These are phyloP conservation scores for Isaurus tuberculatus DNA, from an alignment of 92 coral and sea anemone genomes.

Conservation along the genomic window DNA sequence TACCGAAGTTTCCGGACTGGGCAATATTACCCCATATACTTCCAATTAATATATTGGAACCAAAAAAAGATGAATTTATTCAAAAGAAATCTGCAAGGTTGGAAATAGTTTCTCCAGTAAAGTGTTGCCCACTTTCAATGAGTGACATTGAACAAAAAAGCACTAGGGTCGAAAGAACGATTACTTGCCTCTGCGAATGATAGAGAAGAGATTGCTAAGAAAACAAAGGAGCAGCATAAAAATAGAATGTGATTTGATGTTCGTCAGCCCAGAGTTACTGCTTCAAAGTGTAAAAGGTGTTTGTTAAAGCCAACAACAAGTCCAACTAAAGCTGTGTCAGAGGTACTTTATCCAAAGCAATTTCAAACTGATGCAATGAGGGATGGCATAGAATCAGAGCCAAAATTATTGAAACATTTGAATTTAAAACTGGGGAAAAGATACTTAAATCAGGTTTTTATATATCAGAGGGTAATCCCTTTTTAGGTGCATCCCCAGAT, in stretches of 20 bases:
- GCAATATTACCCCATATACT: slow-evolving; percentile 4
- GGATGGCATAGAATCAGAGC: slow-evolving; percentile 34
- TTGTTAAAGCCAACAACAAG: slow-evolving; percentile 47
- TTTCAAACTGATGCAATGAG: slow-evolving; percentile 34
- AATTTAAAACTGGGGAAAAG: slow-evolving; percentile 44
- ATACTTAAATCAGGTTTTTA: slow-evolving; percentile 34
- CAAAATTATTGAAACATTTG: slow-evolving; percentile 38
- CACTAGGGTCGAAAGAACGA: neutral
- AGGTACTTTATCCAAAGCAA: slow-evolving; percentile 18
- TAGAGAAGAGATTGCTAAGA: slow-evolving; percentile 17
- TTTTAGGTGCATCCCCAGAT: slow-evolving; percentile 47
- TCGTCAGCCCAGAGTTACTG: slow-evolving; percentile 19
- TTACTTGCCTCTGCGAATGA: slow-evolving; percentile 13
- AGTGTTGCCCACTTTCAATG: slow-evolving; percentile 21
- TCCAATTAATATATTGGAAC: neutral
- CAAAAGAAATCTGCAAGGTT: neutral
- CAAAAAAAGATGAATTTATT: neutral
- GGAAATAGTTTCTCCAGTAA: slow-evolving; percentile 43
- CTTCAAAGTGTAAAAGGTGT: slow-evolving; percentile 37
- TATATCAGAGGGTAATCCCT: slow-evolving; percentile 47
- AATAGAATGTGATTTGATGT: slow-evolving; percentile 28
- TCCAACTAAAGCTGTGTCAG: slow-evolving; percentile 47
- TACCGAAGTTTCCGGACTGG: too few species aligned
- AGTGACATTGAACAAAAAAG: slow-evolving; percentile 19
- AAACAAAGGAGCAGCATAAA: slow-evolving; percentile 22